phyloP scores from a whole-genome alignment of 1,140 invertebrate species.

The Lamellibrachia luymesi region DNA sequence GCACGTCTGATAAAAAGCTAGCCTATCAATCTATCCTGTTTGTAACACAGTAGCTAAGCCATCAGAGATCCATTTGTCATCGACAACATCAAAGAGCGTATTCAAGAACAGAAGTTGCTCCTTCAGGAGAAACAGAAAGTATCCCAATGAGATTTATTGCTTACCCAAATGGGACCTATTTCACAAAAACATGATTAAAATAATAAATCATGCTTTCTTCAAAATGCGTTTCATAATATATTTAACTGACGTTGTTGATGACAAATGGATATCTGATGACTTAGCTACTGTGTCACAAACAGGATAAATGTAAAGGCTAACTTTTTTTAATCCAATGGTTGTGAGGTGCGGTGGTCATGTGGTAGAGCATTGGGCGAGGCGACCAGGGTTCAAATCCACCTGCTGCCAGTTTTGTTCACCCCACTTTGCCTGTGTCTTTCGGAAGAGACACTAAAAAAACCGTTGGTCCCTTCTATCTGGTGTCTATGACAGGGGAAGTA shows the following conservation, averaged over 20 bases:
- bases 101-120: neutral
- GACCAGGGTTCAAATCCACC: too few relatives aligned
- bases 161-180: neutral
- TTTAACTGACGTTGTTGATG: neutral
- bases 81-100: neutral
- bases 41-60: neutral
- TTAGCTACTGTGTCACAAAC: neutral
- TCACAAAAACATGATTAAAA: neutral
- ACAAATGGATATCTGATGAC: neutral
- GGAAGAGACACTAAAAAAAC: too few relatives aligned
- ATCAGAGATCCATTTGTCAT: neutral
- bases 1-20: neutral
- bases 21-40: neutral
- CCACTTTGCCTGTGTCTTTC: too few relatives aligned
- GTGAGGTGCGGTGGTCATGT: too few relatives aligned
- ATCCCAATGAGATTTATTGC: neutral
- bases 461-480: too few relatives aligned
- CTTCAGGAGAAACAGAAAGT: neutral
- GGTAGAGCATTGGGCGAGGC: too few relatives aligned
- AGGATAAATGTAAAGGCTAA: neutral
- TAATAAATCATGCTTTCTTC: neutral
- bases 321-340: neutral
- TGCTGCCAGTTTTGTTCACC: too few relatives aligned
- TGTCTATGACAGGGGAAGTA: too few relatives aligned
- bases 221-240: neutral